These are phyloP conservation scores for Ptilonorhynchus violaceus DNA, from an alignment of 2,113 vertebrate genomes.

Conservation along the genomic window DNA sequence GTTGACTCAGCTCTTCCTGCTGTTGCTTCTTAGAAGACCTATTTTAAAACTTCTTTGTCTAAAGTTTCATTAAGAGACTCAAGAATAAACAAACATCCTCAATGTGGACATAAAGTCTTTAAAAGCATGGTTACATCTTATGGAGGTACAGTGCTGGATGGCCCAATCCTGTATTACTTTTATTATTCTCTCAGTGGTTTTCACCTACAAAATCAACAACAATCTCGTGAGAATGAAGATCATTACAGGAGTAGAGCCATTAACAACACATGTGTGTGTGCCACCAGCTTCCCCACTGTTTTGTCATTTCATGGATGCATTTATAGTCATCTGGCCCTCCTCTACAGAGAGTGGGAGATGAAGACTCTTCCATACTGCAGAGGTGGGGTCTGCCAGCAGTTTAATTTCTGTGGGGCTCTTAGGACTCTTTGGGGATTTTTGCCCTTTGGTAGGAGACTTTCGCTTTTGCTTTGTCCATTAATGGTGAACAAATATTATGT, in stretches of 20 bases:
- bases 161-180: background rate
- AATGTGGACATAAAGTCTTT: background rate
- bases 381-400: background rate
- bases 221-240: background rate
- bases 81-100: background rate
- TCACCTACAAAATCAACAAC: background rate
- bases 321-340: background rate
- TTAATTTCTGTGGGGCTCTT: background rate
- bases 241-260: background rate
- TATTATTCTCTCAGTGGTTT: background rate
- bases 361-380: background rate
- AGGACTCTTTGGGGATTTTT: background rate
- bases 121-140: background rate
- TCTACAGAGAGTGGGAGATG: background rate
- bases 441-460: background rate
- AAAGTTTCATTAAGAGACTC: background rate
- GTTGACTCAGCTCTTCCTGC: background rate
- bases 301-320: background rate
- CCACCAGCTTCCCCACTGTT: background rate
- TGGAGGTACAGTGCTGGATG: background rate
- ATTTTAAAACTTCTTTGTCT: background rate
- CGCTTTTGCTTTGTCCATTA: background rate
- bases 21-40: background rate
- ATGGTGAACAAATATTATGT: background rate
- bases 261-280: rapidly evolving